Base-by-base conservation (phyloP, 2,113 vertebrate species). In the Otocyon megalotis region DNA sequence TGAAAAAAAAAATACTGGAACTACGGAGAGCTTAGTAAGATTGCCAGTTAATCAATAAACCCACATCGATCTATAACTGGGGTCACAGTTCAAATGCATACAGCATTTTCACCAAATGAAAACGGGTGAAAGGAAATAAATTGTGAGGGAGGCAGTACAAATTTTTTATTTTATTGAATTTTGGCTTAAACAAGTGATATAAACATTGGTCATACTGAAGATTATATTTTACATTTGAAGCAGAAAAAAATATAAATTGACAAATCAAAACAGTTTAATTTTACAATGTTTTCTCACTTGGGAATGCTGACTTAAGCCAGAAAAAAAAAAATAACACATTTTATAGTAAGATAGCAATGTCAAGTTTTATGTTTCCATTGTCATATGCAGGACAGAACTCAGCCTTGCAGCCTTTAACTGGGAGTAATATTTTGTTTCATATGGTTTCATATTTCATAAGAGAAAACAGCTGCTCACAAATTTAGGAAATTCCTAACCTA, bases 41-140 rank as follows among this genome's bases (percentile, higher is more conserved):
- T 94, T 96, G 92, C 54, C 93, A 93, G n/a, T 88, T 81, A 96
- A 97, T 95, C 96, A 94, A 97, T 94, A 93, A 95, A 63, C 14
- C 10, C 88, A 58, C 7, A 50, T 35, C 37, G 62, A 92, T 96
- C 84, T 89, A 24, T 95, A 76, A 71, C 58, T 24, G 14, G 22
- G 83, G 88, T 69, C 50, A 94, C n/a, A 94, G 95, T 89, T 94
- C 65, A 92, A 90, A 72, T 30, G 30, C 30, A 62, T 88, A 74
- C 22, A 84, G 20, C 58, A 53, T 35, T 92, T 90, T 90, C 54
- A 60, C 11, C 8, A 54, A 94, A 96, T 96, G 79, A 97, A 92
- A 97, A 97, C 65, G 43, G n/a, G 92, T 92, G 69, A 95, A 96
- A 93, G 60, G 82, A 95, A 95, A 50, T 35, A 90, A 97, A 72